phyloP scores from a whole-genome alignment of 2,797 vertebrate species.

The Sylvilagus floridanus region DNA sequence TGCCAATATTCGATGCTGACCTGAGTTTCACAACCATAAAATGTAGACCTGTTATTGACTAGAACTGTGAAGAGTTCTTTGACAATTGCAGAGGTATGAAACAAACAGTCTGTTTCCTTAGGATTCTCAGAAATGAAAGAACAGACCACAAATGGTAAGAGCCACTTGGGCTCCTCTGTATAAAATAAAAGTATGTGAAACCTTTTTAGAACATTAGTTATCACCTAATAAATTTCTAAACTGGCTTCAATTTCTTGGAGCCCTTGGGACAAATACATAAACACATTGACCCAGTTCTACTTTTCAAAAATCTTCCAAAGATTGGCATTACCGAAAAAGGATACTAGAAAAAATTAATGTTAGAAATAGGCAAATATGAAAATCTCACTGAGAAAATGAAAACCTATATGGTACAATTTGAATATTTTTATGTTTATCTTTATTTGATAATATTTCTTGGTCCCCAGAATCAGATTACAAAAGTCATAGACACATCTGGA shows the following conservation, averaged over 20 bases:
- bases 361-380: background rate
- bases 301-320: background rate
- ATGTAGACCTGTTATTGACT: background rate
- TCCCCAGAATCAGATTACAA: background rate
- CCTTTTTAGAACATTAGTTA: background rate
- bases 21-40: background rate
- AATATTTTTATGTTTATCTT: background rate
- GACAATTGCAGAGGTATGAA: background rate
- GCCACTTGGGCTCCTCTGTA: background rate
- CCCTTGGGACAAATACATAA: background rate
- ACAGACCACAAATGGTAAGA: background rate
- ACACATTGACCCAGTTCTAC: background rate
- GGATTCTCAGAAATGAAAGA: slow-evolving; percentile 29
- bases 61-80: slow-evolving; percentile 20
- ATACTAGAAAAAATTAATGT: background rate
- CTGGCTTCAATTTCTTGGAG: background rate
- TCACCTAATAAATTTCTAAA: slow-evolving; percentile 28
- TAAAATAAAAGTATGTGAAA: background rate
- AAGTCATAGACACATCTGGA: background rate
- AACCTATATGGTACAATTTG: background rate
- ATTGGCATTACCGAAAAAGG: background rate
- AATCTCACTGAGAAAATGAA: background rate
- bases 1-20: background rate
- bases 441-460: background rate
- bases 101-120: background rate